These are phyloP conservation scores for Heliconius ismenius DNA, from an alignment of 2,888 invertebrate genomes.

Conservation along the genomic window DNA sequence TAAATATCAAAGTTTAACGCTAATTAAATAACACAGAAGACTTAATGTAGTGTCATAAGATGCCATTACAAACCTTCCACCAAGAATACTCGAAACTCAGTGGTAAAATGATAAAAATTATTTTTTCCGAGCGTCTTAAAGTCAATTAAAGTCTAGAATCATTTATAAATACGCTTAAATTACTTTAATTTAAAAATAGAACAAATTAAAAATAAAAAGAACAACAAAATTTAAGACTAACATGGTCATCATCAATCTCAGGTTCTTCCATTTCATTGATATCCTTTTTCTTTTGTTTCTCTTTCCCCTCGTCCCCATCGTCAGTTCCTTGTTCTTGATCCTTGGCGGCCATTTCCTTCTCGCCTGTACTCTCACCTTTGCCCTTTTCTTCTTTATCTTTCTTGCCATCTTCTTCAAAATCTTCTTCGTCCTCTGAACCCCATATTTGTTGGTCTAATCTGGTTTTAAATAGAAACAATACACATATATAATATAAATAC, in stretches of 20 bases:
- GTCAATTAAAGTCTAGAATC: no score
- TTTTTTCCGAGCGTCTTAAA: no score
- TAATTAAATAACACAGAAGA: no score
- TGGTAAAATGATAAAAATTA: no score
- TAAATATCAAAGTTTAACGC: no score
- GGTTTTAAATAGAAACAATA: constrained; percentile 13
- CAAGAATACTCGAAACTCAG: no score
- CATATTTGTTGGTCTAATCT: constrained; percentile 89
- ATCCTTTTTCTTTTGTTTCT: constrained; percentile 84
- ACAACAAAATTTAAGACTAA: constrained; percentile 49
- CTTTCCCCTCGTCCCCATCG: constrained; percentile 78
- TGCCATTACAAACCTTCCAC: no score
- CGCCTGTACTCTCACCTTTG: constrained; percentile 83
- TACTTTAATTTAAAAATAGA: background rate
- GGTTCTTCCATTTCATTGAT: constrained; percentile 92
- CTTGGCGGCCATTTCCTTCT: constrained; percentile 89
- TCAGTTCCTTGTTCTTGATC: constrained; percentile 81
- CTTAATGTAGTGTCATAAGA: no score
- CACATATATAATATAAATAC: no score
- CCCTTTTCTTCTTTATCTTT: constrained; percentile 84
- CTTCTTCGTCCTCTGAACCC: constrained; percentile 92
- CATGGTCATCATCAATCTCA: constrained; percentile 89
- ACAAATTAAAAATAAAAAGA: background rate
- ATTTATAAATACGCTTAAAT: background rate
- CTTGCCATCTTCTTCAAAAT: constrained; percentile 79